Conservation (phyloP, 2,797 vertebrate species). For the Eidolon dupreanum region DNA sequence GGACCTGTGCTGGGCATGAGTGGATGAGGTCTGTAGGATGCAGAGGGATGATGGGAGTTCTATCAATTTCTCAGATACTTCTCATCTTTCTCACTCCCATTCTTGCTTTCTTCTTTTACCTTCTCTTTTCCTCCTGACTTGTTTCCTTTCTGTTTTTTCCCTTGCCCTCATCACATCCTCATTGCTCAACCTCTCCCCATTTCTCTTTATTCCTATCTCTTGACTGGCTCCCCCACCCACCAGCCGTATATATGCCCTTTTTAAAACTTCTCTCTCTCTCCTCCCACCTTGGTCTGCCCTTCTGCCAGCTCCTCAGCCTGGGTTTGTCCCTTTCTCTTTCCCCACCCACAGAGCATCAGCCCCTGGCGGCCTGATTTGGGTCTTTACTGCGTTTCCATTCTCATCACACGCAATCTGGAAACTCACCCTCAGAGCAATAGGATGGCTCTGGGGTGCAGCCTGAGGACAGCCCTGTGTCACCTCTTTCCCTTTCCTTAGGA, state of each 20-base stretch:
- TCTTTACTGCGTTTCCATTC: neutral
- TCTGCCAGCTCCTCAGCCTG: neutral
- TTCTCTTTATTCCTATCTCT: neutral
- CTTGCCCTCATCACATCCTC: neutral
- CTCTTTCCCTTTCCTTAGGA: neutral
- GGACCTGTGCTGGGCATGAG: fast-evolving
- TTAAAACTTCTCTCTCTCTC: neutral
- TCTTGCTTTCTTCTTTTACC: neutral
- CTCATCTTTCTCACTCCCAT: neutral
- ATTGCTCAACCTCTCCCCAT: neutral
- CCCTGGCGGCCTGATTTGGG: neutral
- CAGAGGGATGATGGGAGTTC: neutral
- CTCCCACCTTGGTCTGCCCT: neutral
- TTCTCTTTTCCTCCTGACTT: neutral
- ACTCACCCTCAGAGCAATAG: neutral
- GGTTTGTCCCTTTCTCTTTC: conserved; percentile 61
- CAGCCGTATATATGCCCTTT: neutral
- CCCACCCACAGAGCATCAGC: conserved; percentile 22
- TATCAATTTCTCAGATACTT: neutral
- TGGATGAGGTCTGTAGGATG: fast-evolving
- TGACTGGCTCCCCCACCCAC: neutral
- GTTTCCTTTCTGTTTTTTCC: neutral
- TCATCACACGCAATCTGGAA: neutral
- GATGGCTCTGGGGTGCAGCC: no score
- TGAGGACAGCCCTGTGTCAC: neutral